Evolutionary conservation across 2,113 vertebrate genomes (phyloP), one percentile per base, ranked within the genome.

Genomic region (Mormoops blainvillei): DNA sequence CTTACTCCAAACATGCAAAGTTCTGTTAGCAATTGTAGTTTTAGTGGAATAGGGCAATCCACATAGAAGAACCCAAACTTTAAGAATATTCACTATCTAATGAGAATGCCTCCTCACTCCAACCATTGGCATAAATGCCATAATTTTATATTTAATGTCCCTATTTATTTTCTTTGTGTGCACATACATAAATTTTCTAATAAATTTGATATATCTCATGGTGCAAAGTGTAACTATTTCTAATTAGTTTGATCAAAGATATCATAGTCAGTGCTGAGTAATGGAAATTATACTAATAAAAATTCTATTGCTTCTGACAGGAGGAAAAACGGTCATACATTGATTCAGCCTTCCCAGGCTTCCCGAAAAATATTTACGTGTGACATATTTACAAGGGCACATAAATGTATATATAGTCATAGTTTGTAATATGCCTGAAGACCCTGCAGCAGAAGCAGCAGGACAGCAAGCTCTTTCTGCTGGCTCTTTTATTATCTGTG

Each of bases 221-320:
- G 67, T 95, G 94, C 78, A 98, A 97, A 98, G 96, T 97, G 89
- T 96, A 98, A 97, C 95, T 91, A 91, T 93, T 98, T 98, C 97
- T 98, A 98, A 98, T 98, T 97, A 98, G 48, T 97, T 98, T 98
- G 97, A 98, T 97, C 96, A 97, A 97, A 98, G 97, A 97, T 97
- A 96, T 96, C 84, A 78, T 52, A 97, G 97, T 97, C 89, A 91
- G 78, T 97, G 98, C 95, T 98, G 92, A 98, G 97, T 97, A 98
- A 98, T 97, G 96, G 80, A 98, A 98, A 98, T 94, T 50, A 96
- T 52, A 31, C 93, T 97, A 98, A 98, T 98, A 98, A 98, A 98
- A 98, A 97, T 96, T 98, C 95, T 94, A 54, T 50, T 67, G 90
- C 80, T 96, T 97, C 97, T 98, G 97, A 97, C 96, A 96, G 89